These are phyloP conservation scores for Eilema depressum DNA, from an alignment of 2,888 invertebrate species.

Conservation along the genomic window DNA sequence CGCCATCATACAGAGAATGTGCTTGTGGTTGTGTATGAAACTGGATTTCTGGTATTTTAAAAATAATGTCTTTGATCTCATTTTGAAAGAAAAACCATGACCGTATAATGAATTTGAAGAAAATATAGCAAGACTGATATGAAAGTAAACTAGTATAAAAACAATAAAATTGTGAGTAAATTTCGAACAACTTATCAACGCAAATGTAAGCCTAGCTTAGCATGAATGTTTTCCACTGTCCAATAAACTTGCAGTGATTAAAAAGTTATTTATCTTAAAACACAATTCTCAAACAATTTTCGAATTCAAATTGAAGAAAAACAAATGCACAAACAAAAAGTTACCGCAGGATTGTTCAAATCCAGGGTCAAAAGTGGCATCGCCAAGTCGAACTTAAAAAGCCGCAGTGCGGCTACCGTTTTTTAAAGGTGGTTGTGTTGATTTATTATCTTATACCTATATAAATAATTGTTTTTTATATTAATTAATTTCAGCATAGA, in stretches of 20 bases:
- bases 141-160: background rate
- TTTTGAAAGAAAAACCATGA: background rate
- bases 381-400: background rate
- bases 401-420: conserved; percentile 2
- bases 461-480: background rate
- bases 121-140: too few species aligned
- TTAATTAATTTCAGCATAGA: background rate
- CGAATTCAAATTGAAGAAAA: conserved; percentile 56
- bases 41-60: background rate
- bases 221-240: conserved; percentile 17
- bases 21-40: too few species aligned
- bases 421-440: background rate
- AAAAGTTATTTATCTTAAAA: conserved; percentile 41
- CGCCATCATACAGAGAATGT: background rate
- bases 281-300: conserved; percentile 52
- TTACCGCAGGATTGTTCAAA: conserved; percentile 41
- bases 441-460: background rate
- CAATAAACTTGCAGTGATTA: conserved; percentile 44
- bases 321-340: conserved; percentile 50
- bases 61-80: background rate
- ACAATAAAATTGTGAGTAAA: background rate
- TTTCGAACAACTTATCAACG: conserved; percentile 8
- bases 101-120: background rate
- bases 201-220: conserved; percentile 23
- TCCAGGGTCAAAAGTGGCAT: conserved; percentile 5